Conservation (phyloP, 1,140 invertebrate genomes). For the Atta texana region DNA sequence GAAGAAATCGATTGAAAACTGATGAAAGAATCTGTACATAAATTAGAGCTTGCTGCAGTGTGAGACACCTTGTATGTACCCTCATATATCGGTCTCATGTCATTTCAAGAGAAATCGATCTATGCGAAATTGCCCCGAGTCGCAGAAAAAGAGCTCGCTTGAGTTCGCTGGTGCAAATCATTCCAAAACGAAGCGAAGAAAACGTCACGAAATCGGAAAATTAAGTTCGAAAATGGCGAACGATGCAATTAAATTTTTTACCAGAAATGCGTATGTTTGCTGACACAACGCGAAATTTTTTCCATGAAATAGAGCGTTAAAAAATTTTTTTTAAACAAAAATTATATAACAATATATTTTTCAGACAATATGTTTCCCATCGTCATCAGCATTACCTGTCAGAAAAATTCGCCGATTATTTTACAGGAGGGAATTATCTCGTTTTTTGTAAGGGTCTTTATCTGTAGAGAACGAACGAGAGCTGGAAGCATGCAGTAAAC, state of each 20-base stretch:
- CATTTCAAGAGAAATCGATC: conserved; percentile 74
- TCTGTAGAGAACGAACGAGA: background rate
- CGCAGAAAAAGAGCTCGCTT: conserved; percentile 53
- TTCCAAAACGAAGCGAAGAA: conserved; percentile 34
- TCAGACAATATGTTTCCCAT: no score
- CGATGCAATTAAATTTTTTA: conserved; percentile 31
- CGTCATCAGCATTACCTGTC: background rate
- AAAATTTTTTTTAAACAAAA: background rate
- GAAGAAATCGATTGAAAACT: conserved; percentile 9
- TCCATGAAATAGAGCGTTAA: background rate
- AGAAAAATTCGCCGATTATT: conserved; percentile 3
- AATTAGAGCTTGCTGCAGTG: background rate
- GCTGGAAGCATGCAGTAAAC: background rate
- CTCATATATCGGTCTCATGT: conserved; percentile 48
- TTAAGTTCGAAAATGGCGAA: conserved; percentile 50
- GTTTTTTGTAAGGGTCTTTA: conserved; percentile 7
- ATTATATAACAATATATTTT: background rate
- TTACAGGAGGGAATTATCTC: background rate
- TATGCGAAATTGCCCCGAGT: conserved; percentile 62
- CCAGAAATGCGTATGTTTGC: background rate
- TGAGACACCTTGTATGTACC: background rate
- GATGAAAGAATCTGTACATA: background rate
- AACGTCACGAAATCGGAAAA: conserved; percentile 58
- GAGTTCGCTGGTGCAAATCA: conserved; percentile 47
- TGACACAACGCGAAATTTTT: background rate